Percentiles rank a stretch among this genome's conserved stretches.
phyloP scores from a whole-genome alignment of 2,113 vertebrate species.

The Uria lomvia region DNA sequence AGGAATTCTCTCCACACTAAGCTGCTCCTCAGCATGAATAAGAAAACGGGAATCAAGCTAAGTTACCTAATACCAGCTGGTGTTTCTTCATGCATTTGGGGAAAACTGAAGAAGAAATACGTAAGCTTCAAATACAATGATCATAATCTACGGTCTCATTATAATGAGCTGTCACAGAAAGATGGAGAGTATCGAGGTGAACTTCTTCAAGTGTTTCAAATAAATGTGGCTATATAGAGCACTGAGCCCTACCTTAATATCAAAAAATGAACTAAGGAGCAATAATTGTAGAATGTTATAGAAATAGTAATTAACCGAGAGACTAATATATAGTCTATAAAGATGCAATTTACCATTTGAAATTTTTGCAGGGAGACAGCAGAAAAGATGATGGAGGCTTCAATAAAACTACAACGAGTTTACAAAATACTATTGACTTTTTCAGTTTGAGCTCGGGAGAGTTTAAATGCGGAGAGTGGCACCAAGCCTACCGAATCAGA shows the following conservation, averaged over 20 bases:
- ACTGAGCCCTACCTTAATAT: not conserved
- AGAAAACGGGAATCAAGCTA: not conserved
- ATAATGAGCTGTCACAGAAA: not conserved
- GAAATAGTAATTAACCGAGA: not conserved
- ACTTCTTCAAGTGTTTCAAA: not conserved
- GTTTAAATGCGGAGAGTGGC: not conserved
- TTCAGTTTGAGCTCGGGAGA: not conserved
- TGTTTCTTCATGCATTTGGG: not conserved
- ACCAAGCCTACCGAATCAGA: not conserved
- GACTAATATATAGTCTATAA: not conserved
- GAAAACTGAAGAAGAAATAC: slow-evolving; percentile 18
- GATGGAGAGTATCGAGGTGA: not conserved
- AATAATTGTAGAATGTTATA: not conserved
- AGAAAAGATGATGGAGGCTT: not conserved
- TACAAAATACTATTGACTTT: not conserved
- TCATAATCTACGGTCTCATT: not conserved
- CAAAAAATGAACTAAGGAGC: not conserved
- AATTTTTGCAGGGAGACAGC: not conserved
- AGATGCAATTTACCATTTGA: not conserved
- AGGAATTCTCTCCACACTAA: slow-evolving; percentile 11
- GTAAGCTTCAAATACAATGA: not conserved
- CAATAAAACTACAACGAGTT: not conserved
- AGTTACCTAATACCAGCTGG: slow-evolving; percentile 11
- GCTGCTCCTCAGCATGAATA: not conserved
- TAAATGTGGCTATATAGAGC: not conserved